phyloP scores from a whole-genome alignment of 1,140 invertebrate species.

The Ceratina australensis region DNA sequence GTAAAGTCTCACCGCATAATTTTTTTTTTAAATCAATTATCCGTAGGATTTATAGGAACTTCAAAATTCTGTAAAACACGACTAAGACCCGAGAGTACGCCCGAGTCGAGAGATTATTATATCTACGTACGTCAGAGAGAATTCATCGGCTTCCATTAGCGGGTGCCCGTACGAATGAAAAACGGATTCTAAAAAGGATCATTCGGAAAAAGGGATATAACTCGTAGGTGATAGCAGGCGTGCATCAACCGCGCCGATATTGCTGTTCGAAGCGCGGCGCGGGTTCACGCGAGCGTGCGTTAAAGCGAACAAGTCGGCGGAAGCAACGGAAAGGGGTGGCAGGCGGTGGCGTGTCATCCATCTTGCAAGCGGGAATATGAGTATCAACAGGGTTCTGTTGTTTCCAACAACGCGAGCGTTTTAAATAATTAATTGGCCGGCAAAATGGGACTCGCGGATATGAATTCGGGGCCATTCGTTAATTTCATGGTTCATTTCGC shows the following conservation, averaged over 20 bases:
- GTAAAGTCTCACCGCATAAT: too few relatives aligned
- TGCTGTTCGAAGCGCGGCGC: not conserved
- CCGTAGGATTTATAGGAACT: too few relatives aligned
- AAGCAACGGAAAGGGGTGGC: not conserved
- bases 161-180: not conserved
- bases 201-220: not conserved
- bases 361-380: constrained; percentile 60
- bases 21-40: too few relatives aligned
- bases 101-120: too few relatives aligned
- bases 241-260: not conserved
- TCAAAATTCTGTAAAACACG: too few relatives aligned
- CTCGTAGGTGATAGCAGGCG: not conserved
- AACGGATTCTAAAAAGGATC: not conserved
- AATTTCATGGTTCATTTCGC: constrained; percentile 69
- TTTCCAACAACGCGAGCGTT: constrained; percentile 51
- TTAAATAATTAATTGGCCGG: constrained; percentile 69
- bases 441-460: constrained; percentile 59
- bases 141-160: not conserved
- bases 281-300: not conserved
- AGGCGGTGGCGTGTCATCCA: constrained; percentile 38
- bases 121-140: not conserved
- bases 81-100: too few relatives aligned
- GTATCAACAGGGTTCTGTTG: constrained; percentile 60
- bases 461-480: constrained; percentile 66
- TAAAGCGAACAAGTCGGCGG: not conserved